These are phyloP conservation scores for Riparia riparia DNA, from an alignment of 2,113 vertebrate genomes.

Conservation along the genomic window DNA sequence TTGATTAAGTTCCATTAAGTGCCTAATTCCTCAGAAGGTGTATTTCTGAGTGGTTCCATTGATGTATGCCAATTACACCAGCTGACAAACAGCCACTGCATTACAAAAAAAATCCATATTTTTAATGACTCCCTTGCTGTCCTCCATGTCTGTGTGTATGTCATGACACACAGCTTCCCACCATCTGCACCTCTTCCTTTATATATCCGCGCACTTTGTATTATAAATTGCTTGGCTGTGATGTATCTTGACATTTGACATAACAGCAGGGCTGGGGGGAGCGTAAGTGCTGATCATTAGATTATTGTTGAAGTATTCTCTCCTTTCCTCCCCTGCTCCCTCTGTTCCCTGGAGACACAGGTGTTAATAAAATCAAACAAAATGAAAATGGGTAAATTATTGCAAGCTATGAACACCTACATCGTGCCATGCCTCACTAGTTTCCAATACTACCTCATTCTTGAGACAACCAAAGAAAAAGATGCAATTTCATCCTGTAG, in stretches of 20 bases:
- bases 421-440: conserved; percentile 87
- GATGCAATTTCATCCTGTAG: conserved; percentile 89
- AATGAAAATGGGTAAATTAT: conserved; percentile 86
- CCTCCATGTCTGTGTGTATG: background rate
- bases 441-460: conserved; percentile 89
- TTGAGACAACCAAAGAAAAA: conserved; percentile 83
- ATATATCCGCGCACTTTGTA: background rate
- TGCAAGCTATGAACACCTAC: conserved; percentile 78
- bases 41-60: conserved; percentile 21
- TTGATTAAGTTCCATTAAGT: conserved; percentile 38
- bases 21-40: background rate
- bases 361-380: conserved; percentile 93
- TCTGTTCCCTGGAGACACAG: conserved; percentile 85
- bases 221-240: conserved; percentile 62
- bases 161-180: conserved; percentile 37
- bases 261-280: conserved; percentile 70
- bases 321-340: conserved; percentile 75
- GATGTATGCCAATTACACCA: conserved; percentile 26
- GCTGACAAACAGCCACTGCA: conserved; percentile 34
- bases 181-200: conserved; percentile 51
- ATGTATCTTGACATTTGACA: conserved; percentile 78
- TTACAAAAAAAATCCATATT: conserved; percentile 46
- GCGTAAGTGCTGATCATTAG: conserved; percentile 81
- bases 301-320: conserved; percentile 83
- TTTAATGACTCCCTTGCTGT: conserved; percentile 58